Base-by-base conservation (phyloP, 2,888 invertebrate species). In the Drosophila percnosoma region DNA sequence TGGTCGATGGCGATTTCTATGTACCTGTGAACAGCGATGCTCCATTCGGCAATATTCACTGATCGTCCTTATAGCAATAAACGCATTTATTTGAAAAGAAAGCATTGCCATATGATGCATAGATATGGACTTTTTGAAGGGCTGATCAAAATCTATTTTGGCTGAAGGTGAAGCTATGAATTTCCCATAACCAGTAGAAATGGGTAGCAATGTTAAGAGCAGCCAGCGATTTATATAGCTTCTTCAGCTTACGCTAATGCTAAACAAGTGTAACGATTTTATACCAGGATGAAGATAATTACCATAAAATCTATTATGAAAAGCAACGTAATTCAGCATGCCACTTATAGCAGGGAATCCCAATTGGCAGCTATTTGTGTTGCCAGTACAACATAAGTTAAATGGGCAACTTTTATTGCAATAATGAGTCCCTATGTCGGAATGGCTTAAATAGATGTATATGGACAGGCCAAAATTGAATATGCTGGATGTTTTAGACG, bases 201-300 rank as follows among this genome's bases (percentile, higher is more conserved):
- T 21, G 21, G 13, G 7, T 7, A 45, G 7, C 21, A 15, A 24
- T 21, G 2, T 11, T 5, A 42, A 42, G 11, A 21, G 21, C 42
- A 11, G 21, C 42, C 2, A 42, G 21, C 11, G 21, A 42, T 42
- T 5, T 21, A 5, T 1, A 21, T 5, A 2, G 11, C 42, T 42
- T 45, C 15, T 45, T 4, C 51, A 94, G 94, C 94, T 65, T 93
- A 94, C 33, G 75, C 80, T 29, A 29, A n/a, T 51, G 6, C n/a
- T 3, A n/a, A 29, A 11, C 29, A 51, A 29, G n/a, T 15, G 1
- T 45, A 18, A 7, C 13, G 13, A 5, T 10, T 29, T 51, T 10
- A 4, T 24, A 10, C 18, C 5, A 18, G 1, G 18, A 18, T 49
- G 10, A 49, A 49, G 49, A 49, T 10, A 51, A 29, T 49, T 5